Percentiles rank a stretch among this genome's conserved stretches.
Evolutionary conservation across 2,113 vertebrate genomes (phyloP).

Genomic region (Casuarius casuarius): DNA sequence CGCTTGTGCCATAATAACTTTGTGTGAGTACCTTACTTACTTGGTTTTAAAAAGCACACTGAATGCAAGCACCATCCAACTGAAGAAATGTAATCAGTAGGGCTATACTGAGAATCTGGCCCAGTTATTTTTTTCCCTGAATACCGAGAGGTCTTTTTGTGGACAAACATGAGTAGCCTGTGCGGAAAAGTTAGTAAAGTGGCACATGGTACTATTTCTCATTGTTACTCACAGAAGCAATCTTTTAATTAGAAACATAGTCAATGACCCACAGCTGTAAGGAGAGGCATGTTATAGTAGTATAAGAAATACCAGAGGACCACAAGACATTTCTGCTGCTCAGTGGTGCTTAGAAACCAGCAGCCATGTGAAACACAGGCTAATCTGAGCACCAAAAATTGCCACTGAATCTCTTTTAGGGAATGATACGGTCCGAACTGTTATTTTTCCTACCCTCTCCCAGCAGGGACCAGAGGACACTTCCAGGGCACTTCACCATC

Average conservation of each 20-base stretch:
- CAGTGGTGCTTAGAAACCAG: constrained; percentile 31
- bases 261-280: constrained; percentile 20
- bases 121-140: background rate
- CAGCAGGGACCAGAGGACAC: background rate
- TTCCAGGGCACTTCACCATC: background rate
- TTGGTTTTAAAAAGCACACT: background rate
- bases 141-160: background rate
- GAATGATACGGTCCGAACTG: constrained; percentile 5
- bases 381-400: constrained; percentile 21
- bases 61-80: background rate
- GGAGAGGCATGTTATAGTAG: constrained; percentile 15
- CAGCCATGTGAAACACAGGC: background rate
- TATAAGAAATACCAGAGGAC: constrained; percentile 54
- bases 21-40: background rate
- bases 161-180: background rate
- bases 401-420: constrained; percentile 30
- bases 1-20: background rate
- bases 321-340: constrained; percentile 23
- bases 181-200: background rate
- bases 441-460: constrained; percentile 1
- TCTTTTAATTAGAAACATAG: constrained; percentile 59
- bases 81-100: background rate
- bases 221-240: constrained; percentile 23
- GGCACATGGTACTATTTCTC: background rate
- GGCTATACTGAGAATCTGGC: background rate